Percentiles rank a stretch among this genome's conserved stretches.
Conservation (phyloP, 2,797 vertebrate genomes). For the Lophius americanus region DNA sequence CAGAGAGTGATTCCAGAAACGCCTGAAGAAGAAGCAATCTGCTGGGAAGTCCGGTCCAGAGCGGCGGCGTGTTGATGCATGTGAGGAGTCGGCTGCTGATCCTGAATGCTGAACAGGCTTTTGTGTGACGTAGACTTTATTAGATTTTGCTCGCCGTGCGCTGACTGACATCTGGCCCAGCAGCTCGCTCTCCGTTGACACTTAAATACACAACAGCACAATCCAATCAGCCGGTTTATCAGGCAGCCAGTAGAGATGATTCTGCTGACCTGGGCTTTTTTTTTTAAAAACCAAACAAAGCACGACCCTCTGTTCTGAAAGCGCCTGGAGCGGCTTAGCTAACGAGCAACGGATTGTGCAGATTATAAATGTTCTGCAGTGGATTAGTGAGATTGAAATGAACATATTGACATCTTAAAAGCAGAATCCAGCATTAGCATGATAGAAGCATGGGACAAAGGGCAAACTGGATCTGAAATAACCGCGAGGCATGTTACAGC, state of each 20-base stretch:
- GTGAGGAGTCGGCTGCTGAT: slow-evolving; percentile 21
- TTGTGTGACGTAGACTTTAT: slow-evolving; percentile 41
- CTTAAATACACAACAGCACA: slow-evolving; percentile 43
- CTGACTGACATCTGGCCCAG: slow-evolving; percentile 48
- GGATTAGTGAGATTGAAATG: slow-evolving; percentile 73
- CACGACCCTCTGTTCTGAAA: slow-evolving; percentile 27
- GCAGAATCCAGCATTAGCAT: slow-evolving; percentile 56
- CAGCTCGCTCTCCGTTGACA: slow-evolving; percentile 25
- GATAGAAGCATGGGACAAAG: slow-evolving; percentile 41
- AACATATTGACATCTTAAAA: slow-evolving; percentile 73
- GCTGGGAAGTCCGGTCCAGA: slow-evolving; percentile 23
- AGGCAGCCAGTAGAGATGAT: slow-evolving; percentile 42
- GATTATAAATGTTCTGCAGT: slow-evolving; percentile 70
- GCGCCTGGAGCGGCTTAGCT: slow-evolving; percentile 64
- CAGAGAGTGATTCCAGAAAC: slow-evolving; percentile 24
- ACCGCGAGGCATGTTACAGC: slow-evolving; percentile 23
- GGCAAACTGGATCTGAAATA: slow-evolving; percentile 27
- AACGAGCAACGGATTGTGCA: slow-evolving; percentile 77
- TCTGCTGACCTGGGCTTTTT: slow-evolving; percentile 62
- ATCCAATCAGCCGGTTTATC: slow-evolving; percentile 56
- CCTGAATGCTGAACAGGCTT: slow-evolving; percentile 41
- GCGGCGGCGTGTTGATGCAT: slow-evolving; percentile 13
- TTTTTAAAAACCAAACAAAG: slow-evolving; percentile 54
- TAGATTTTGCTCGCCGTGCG: slow-evolving; percentile 48
- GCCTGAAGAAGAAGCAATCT: slow-evolving; percentile 16